phyloP scores from a whole-genome alignment of 92 coral and sea anemone genomes.

The Parazoanthus swiftii region DNA sequence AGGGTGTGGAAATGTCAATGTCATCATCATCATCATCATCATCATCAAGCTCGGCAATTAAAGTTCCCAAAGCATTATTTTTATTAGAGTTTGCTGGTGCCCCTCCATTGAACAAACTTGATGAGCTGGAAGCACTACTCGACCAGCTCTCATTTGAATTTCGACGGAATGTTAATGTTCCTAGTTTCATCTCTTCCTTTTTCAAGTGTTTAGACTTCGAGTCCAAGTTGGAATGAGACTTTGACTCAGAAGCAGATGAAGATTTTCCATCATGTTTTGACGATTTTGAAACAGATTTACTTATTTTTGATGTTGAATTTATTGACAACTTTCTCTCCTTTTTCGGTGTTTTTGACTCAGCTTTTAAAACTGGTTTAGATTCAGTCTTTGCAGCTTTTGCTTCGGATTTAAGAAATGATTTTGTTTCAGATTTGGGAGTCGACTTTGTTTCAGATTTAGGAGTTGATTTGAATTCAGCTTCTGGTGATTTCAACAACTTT shows the following conservation, averaged over 20 bases:
- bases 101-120: constrained; percentile 63
- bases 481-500: constrained; percentile 11
- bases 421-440: not conserved
- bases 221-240: not conserved
- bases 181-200: constrained; percentile 67
- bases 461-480: constrained; percentile 15
- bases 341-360: constrained; percentile 41
- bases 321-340: constrained; percentile 29
- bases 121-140: constrained; percentile 67
- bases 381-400: not conserved
- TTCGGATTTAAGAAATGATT: not conserved
- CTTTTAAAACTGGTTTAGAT: not conserved
- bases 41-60: constrained; percentile 83
- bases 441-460: constrained; percentile 5
- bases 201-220: constrained; percentile 50
- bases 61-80: constrained; percentile 77
- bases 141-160: constrained; percentile 98
- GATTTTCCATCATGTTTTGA: constrained; percentile 3
- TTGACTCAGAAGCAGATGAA: not conserved
- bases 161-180: constrained; percentile 86
- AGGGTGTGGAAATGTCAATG: constrained; percentile 76
- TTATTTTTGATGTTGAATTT: constrained; percentile 6
- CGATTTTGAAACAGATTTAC: not conserved
- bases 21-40: constrained; percentile 74
- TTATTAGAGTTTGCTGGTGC: constrained; percentile 46